Conservation (phyloP, 2,888 invertebrate species). For the Diabrotica balteata region DNA sequence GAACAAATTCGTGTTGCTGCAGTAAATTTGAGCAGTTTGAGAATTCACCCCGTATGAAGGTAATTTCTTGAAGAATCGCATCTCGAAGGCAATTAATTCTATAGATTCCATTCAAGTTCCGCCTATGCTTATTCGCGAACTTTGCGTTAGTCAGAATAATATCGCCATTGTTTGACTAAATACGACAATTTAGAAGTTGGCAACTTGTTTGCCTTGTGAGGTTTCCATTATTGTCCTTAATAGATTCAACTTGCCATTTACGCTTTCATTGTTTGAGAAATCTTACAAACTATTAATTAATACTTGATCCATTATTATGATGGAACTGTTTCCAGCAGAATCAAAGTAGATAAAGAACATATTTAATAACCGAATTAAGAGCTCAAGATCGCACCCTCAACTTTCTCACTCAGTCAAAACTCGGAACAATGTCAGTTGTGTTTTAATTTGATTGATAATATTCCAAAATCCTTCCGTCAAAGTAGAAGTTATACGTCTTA, state of each 20-base stretch:
- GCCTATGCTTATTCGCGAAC: slow-evolving; percentile 35
- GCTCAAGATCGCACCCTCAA: slow-evolving; percentile 7
- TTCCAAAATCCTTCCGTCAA: too few species aligned
- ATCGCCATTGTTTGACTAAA: slow-evolving; percentile 60
- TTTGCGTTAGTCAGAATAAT: slow-evolving; percentile 51
- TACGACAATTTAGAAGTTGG: slow-evolving; percentile 61
- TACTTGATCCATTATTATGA: slow-evolving; percentile 48
- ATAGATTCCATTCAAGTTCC: slow-evolving; percentile 21
- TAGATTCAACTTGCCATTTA: slow-evolving; percentile 60
- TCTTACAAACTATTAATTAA: slow-evolving; percentile 61
- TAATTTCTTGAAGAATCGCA: background rate
- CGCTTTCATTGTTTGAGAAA: slow-evolving; percentile 59
- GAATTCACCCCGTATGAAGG: background rate
- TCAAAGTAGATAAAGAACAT: slow-evolving; percentile 12
- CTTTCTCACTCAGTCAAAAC: slow-evolving; percentile 1
- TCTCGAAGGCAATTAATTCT: slow-evolving; percentile 7
- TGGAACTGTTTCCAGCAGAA: slow-evolving; percentile 10
- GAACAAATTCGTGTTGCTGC: too few species aligned
- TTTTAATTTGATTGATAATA: too few species aligned
- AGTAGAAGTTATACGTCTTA: too few species aligned
- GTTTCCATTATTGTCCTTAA: slow-evolving; percentile 61
- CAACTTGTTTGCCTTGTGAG: slow-evolving; percentile 58
- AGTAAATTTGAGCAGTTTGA: too few species aligned
- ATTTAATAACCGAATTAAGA: slow-evolving; percentile 8
- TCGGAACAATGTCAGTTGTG: slow-evolving; percentile 6